Evolutionary conservation across 64 coral and sea anemone species (phyloP), one percentile per base, ranked within the genome.

Genomic region (Stichodactyla mertensii): DNA sequence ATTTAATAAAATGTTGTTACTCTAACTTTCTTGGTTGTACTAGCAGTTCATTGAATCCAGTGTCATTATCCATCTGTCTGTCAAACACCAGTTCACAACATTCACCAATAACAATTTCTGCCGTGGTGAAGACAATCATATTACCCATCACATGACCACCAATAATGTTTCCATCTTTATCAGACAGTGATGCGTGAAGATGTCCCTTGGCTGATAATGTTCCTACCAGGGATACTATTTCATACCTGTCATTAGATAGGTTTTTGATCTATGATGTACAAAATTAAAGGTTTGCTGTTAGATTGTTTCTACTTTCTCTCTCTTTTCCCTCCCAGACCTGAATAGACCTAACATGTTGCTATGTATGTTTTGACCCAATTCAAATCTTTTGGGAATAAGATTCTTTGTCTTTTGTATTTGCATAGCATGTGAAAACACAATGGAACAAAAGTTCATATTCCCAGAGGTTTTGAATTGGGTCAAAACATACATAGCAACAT

Each of bases 191-290:
- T 16, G 86, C 70, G 66, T 98, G 92, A 87, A 98, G 95, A 66
- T 98, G 92, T 4, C 89, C 89, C 28, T 80, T 85, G 58, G 58
- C 94, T 64, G 94, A 92, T 16, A 93, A 83, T 64, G 95, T 93
- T 71, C 95, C 95, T 36, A 89, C 89, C 61, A 98, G 87, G 23
- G 95, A 98, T 23, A 98, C 91, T 91, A 98, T 98, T 78, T 98
- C 95, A 92, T 91, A 87, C 15, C 77, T 84, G 61, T 81, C 92
- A 66, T 78, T 69, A 4, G 19, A n/a, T 27, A 93, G 61, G 45
- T 91, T 78, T 23, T 91, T 57, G 15, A 94, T 82, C 92, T 93
- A 79, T 45, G 15, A 85, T 3, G 54, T 71, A 57, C 23, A 20
- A 19, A 89, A 12, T 71, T 31, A 28, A 82, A n/a, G 36, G 36